A percentile compares a stretch with the other conserved stretches of the same genome.
phyloP scores from a whole-genome alignment of 2,888 invertebrate species.

The Megamerina dolium region DNA sequence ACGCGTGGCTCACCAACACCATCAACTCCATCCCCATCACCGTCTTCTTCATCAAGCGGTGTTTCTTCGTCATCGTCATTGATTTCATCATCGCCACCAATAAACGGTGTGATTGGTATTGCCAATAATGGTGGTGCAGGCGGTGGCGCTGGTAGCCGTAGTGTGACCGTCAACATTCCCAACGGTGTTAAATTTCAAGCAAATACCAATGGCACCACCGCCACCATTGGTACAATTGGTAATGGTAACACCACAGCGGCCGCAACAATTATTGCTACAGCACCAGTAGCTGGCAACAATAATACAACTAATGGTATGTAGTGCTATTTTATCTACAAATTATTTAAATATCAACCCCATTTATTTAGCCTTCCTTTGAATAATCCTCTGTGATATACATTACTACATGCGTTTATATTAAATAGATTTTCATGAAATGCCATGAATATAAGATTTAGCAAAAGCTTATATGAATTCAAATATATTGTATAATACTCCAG shows the following conservation, averaged over 20 bases:
- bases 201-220: slow-evolving; percentile 19
- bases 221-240: slow-evolving; percentile 23
- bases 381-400: neutral
- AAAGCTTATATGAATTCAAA: no score
- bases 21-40: slow-evolving; percentile 47
- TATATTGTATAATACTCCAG: no score
- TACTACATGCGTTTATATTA: neutral
- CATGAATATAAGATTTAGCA: no score
- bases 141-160: slow-evolving; percentile 20
- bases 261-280: slow-evolving; percentile 27
- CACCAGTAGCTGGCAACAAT: no score
- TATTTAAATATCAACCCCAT: neutral
- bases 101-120: slow-evolving; percentile 27
- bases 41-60: slow-evolving; percentile 45
- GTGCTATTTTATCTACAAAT: no score
- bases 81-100: slow-evolving; percentile 40
- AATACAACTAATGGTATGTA: no score
- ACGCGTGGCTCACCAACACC: slow-evolving; percentile 46
- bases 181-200: slow-evolving; percentile 31
- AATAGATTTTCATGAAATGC: no score
- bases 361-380: neutral
- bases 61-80: slow-evolving; percentile 42
- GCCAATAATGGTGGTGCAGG: slow-evolving; percentile 22
- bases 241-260: slow-evolving; percentile 29
- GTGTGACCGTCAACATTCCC: slow-evolving; percentile 29